Conservation (phyloP, 2,888 invertebrate species). For the Caenorhabditis angaria region DNA sequence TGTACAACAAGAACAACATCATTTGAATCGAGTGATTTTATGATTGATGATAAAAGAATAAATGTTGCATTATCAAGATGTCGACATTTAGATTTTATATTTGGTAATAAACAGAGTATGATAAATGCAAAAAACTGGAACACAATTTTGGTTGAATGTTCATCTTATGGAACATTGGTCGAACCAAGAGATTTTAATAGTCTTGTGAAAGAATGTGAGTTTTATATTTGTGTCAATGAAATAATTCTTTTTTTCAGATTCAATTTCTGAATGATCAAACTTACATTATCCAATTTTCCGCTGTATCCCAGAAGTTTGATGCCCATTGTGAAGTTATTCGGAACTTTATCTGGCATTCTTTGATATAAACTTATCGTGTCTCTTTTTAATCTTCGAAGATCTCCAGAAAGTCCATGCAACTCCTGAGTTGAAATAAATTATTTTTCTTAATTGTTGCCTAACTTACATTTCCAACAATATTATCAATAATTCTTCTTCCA, state of each 20-base stretch:
- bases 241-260: too few species aligned
- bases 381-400: slow-evolving; percentile 46
- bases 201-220: background rate
- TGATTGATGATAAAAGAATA: background rate
- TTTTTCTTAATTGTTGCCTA: background rate
- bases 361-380: background rate
- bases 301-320: slow-evolving; percentile 70
- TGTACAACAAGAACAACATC: background rate
- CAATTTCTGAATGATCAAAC: slow-evolving; percentile 3
- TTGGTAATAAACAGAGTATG: background rate
- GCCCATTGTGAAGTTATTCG: slow-evolving; percentile 67
- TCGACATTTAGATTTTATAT: background rate
- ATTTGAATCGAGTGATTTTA: background rate
- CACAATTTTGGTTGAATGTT: background rate
- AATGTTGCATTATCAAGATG: slow-evolving; percentile 6
- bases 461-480: slow-evolving; percentile 44
- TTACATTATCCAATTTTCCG: slow-evolving; percentile 66
- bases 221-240: background rate
- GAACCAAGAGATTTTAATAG: background rate
- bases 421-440: slow-evolving; percentile 22
- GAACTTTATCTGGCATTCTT: slow-evolving; percentile 42
- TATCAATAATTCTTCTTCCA: slow-evolving; percentile 55
- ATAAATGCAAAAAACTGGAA: background rate
- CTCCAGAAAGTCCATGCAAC: slow-evolving; percentile 53
- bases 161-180: background rate